Percentiles rank a stretch among this genome's conserved stretches.
Conservation (phyloP, 2,113 vertebrate species). For the Muntiacus reevesi region DNA sequence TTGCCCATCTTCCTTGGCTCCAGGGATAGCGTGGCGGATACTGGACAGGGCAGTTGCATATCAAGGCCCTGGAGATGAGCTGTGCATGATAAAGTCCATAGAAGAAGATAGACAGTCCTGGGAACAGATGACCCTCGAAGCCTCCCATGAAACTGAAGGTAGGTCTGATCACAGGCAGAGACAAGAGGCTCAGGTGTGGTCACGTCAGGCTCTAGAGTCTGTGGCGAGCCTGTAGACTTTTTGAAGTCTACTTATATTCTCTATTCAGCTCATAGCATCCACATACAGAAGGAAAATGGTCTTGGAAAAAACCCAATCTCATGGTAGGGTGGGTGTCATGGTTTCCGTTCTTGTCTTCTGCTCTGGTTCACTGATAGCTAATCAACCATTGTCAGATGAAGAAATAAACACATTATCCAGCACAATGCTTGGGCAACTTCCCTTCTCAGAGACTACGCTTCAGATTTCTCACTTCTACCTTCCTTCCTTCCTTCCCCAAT, state of each 20-base stretch:
- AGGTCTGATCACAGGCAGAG: background rate
- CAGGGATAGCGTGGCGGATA: background rate
- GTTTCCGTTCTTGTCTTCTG: constrained; percentile 49
- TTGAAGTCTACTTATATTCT: constrained; percentile 7
- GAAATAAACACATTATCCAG: background rate
- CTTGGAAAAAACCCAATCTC: constrained; percentile 41
- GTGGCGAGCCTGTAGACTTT: background rate
- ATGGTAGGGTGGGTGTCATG: constrained; percentile 55
- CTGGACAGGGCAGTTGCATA: background rate
- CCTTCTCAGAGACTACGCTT: background rate
- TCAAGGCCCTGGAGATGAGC: constrained; percentile 48
- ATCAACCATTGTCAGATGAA: background rate
- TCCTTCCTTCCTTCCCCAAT: background rate
- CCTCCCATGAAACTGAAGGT: constrained; percentile 45
- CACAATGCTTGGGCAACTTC: background rate
- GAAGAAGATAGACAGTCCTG: constrained; percentile 55
- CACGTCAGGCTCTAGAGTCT: background rate
- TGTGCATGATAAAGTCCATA: constrained; percentile 53
- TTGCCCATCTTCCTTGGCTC: constrained; percentile 34
- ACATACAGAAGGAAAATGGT: background rate
- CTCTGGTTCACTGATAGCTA: constrained; percentile 48
- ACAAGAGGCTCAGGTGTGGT: background rate
- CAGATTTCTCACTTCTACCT: background rate
- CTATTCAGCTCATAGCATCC: background rate
- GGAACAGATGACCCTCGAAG: constrained; percentile 62